Percentiles rank a stretch among this genome's conserved stretches.
phyloP scores from a whole-genome alignment of 2,797 vertebrate species.

The Danio choprae region DNA sequence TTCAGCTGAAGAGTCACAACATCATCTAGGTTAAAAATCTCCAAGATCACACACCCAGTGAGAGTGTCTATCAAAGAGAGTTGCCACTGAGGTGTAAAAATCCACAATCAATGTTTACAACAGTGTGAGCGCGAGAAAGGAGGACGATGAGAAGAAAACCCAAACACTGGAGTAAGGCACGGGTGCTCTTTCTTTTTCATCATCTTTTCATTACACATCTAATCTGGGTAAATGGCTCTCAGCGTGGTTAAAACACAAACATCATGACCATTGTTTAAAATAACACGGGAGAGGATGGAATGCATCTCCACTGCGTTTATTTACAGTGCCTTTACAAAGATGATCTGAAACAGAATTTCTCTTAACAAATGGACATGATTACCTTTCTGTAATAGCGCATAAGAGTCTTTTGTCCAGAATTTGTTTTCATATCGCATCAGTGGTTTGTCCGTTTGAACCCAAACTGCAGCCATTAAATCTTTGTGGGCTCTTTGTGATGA shows the following conservation, averaged over 20 bases:
- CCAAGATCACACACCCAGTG: constrained; percentile 19
- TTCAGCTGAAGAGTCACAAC: constrained; percentile 30
- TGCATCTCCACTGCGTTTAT: constrained; percentile 38
- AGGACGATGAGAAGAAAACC: not conserved
- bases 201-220: constrained; percentile 19
- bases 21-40: constrained; percentile 29
- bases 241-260: constrained; percentile 29
- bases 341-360: constrained; percentile 28
- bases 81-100: constrained; percentile 18
- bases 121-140: not conserved
- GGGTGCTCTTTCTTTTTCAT: constrained; percentile 14
- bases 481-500: constrained; percentile 47
- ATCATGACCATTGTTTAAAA: constrained; percentile 42
- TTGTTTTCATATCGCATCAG: constrained; percentile 54
- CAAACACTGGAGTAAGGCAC: not conserved
- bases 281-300: constrained; percentile 38
- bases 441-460: constrained; percentile 38
- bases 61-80: constrained; percentile 42
- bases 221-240: constrained; percentile 37
- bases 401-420: constrained; percentile 48
- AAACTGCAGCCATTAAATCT: constrained; percentile 51
- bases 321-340: constrained; percentile 39
- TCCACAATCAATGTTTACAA: constrained; percentile 35
- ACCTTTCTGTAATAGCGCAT: constrained; percentile 32
- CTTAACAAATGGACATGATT: constrained; percentile 49